Percentiles rank a stretch among this genome's conserved stretches.
Evolutionary conservation across 2,888 invertebrate species (phyloP).

Genomic region (Acronicta psi): DNA sequence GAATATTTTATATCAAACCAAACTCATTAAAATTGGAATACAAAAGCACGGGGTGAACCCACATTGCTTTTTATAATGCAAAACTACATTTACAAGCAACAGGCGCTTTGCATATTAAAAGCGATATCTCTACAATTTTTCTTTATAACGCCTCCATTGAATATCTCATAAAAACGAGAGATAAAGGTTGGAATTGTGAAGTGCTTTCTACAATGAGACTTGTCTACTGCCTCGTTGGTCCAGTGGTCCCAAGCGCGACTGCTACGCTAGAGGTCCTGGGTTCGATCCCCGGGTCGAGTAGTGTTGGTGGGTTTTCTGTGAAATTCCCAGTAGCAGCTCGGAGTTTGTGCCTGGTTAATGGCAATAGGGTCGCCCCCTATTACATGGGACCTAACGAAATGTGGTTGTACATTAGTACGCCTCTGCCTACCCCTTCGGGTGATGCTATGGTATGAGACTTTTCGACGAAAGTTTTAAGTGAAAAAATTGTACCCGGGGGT

Average conservation of each 20-base stretch:
- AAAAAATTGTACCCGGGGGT: conserved; percentile 33
- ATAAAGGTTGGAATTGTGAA: conserved; percentile 5
- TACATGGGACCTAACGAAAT: too few species aligned
- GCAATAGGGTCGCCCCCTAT: too few species aligned
- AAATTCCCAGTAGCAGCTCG: too few species aligned
- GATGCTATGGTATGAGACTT: too few species aligned
- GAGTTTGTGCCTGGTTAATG: too few species aligned
- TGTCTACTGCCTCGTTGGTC: too few species aligned
- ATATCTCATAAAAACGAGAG: conserved; percentile 16
- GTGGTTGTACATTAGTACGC: too few species aligned
- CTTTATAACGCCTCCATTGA: conserved; percentile 15
- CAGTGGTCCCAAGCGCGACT: too few species aligned
- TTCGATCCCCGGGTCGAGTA: too few species aligned
- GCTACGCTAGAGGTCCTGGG: too few species aligned
- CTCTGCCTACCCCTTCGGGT: too few species aligned
- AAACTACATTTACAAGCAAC: conserved; percentile 30
- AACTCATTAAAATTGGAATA: conserved; percentile 47
- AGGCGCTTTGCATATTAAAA: conserved; percentile 28
- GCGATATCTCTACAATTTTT: conserved; percentile 13
- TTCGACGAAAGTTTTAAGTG: conserved; percentile 26
- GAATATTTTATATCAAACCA: conserved; percentile 42
- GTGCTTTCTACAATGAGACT: conserved; percentile 8
- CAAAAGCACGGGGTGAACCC: conserved; percentile 8
- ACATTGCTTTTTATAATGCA: conserved; percentile 32
- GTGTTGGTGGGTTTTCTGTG: too few species aligned